phyloP scores from a whole-genome alignment of 1,140 invertebrate genomes.

The Drosophila micromelanica region DNA sequence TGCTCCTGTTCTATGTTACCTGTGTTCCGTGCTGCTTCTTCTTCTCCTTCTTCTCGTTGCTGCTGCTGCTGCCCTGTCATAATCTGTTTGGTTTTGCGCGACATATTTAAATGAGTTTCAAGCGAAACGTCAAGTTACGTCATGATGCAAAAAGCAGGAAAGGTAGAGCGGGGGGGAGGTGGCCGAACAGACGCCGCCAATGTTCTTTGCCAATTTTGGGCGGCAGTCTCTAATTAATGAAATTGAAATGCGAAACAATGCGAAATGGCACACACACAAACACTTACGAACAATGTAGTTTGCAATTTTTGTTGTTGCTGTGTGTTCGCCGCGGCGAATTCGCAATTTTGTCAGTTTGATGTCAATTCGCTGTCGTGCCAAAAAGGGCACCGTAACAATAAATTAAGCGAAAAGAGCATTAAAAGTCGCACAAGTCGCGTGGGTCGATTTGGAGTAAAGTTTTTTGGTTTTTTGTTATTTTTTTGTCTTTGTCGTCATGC shows the following conservation, averaged over 20 bases:
- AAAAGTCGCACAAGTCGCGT: constrained; percentile 26
- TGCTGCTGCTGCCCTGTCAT: constrained; percentile 33
- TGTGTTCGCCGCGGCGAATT: constrained; percentile 19
- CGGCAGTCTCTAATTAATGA: constrained; percentile 46
- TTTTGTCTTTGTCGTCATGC: background rate
- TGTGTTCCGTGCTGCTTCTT: constrained; percentile 8
- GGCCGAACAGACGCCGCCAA: constrained; percentile 27
- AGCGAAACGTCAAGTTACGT: constrained; percentile 54
- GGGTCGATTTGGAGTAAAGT: constrained; percentile 35
- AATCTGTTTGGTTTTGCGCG: constrained; percentile 44
- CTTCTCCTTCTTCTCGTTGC: background rate
- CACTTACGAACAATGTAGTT: background rate
- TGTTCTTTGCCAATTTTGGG: constrained; percentile 53
- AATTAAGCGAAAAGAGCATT: constrained; percentile 42
- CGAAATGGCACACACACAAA: constrained; percentile 36
- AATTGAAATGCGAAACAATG: constrained; percentile 51
- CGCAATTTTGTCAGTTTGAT: constrained; percentile 49
- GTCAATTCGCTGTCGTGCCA: constrained; percentile 47
- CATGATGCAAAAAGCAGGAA: constrained; percentile 17
- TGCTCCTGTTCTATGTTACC: constrained; percentile 26
- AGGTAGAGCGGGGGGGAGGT: background rate
- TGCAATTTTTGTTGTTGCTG: constrained; percentile 5
- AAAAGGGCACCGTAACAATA: constrained; percentile 39
- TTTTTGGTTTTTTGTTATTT: background rate
- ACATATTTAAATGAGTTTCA: constrained; percentile 60